Conservation (phyloP, 2,888 invertebrate species). For the Ceriagrion tenellum region DNA sequence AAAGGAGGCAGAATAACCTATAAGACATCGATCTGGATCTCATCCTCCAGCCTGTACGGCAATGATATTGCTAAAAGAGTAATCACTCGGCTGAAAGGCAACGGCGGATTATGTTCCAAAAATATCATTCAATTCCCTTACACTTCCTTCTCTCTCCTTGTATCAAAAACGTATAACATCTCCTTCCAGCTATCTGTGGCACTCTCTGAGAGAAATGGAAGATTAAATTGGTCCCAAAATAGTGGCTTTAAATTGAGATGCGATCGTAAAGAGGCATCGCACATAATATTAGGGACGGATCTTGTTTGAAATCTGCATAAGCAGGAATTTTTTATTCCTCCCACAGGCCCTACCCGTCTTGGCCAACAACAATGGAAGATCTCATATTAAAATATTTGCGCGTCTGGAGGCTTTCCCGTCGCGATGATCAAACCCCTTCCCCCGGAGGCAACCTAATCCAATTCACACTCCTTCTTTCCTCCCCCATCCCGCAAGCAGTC, state of each 20-base stretch:
- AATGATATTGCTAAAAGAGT: too few species aligned
- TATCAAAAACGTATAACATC: too few species aligned
- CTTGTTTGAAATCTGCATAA: neutral
- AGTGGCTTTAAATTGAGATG: neutral
- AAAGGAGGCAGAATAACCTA: too few species aligned
- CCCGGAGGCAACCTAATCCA: neutral
- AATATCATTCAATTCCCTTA: too few species aligned
- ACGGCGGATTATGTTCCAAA: too few species aligned
- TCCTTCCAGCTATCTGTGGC: too few species aligned
- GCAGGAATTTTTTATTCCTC: neutral
- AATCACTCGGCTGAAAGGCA: too few species aligned
- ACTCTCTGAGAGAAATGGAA: neutral
- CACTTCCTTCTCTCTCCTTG: too few species aligned
- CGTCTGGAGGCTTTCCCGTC: neutral
- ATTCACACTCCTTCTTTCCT: neutral
- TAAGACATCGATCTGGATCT: too few species aligned
- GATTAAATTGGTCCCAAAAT: neutral
- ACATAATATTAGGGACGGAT: neutral
- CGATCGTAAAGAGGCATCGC: too few species aligned
- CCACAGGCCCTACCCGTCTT: neutral
- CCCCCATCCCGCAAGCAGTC: neutral
- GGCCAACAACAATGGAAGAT: neutral
- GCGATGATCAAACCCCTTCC: neutral
- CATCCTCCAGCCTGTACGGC: too few species aligned
- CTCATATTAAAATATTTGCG: slow-evolving; percentile 15